Evolutionary conservation across 2,113 vertebrate species (phyloP).

Genomic region (Sardina pilchardus): DNA sequence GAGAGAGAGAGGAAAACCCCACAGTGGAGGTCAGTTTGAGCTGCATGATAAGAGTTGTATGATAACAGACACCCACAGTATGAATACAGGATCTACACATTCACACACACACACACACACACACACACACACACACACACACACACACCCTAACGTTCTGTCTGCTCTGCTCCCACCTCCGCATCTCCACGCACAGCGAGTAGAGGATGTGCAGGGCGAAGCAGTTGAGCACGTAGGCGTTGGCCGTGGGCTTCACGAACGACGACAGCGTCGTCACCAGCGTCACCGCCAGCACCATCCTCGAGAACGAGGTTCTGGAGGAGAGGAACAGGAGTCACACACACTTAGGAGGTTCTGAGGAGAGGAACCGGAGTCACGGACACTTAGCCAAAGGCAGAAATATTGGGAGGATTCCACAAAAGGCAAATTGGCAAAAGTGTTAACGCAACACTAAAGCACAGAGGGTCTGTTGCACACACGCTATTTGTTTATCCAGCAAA

Average conservation of each 20-base stretch:
- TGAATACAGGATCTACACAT: too few relatives aligned
- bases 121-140: neutral
- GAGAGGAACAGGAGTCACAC: neutral
- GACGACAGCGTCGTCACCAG: constrained; percentile 77
- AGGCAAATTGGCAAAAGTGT: too few relatives aligned
- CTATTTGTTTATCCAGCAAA: too few relatives aligned
- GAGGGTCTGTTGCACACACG: too few relatives aligned
- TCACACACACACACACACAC: too few relatives aligned
- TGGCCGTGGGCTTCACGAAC: constrained; percentile 82
- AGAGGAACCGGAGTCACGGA: neutral
- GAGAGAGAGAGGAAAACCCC: too few relatives aligned
- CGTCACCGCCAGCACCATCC: constrained; percentile 65
- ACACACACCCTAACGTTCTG: too few relatives aligned
- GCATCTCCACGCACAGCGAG: constrained; percentile 73
- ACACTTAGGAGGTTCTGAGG: constrained; percentile 63
- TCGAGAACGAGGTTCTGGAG: constrained; percentile 75
- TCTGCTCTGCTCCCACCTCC: constrained; percentile 68
- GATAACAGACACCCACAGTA: neutral
- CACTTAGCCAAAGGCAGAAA: neutral
- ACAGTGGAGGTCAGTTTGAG: neutral
- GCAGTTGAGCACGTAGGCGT: constrained; percentile 87
- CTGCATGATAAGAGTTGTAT: too few relatives aligned
- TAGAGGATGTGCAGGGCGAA: constrained; percentile 84
- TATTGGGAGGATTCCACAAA: neutral
- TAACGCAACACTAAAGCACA: too few relatives aligned